Base-by-base conservation (phyloP, 2,113 vertebrate species). In the Trochalopteron elliotii region DNA sequence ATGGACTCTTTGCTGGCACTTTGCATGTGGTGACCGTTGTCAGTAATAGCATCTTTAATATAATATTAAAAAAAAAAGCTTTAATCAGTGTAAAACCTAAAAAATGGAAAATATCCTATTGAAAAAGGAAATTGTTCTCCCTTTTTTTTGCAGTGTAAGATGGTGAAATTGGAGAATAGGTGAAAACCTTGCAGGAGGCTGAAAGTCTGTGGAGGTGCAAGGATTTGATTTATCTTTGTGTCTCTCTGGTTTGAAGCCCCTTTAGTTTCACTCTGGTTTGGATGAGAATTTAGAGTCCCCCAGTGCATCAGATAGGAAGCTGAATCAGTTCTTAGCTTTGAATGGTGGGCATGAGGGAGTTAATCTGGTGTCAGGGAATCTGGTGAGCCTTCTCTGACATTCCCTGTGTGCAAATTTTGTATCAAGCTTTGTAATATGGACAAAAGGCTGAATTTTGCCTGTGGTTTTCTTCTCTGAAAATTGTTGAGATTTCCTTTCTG, bases 1-100 rank as follows among this genome's bases (percentile, higher is more conserved):
- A 55, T 2, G 1, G 65, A 35, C 24, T 89, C 27, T 56, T 55
- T 60, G 20, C 50, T 83, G 52, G 31, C 0, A 0, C 24, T 76
- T 91, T 94, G 90, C 53, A 37, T 7, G 3, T 17, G 21, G 12
- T 56, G 23, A 33, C 53, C 7, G 1, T 65, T 79, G 37, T 53
- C 57, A 72, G 57, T 87, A 86, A 81, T 65, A 81, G 31, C 31
- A 61, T 84, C 24, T 64, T 70, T 86, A 72, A 75, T 50, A 25
- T 2, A 40, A 59, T 23, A n/a, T 23, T 23, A 15, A 28, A 16
- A 50, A 18, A 49, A 50, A 63, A 49, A 15, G 4, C 8, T 20
- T 35, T 67, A 39, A 37, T 75, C 22, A 24, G 31, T 81, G 49
- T 49, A 91, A 89, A 70, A 10, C 6, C 6, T 9, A 30, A 2